Evolutionary conservation across 2,888 invertebrate genomes (phyloP), one percentile per base, ranked within the genome.

Genomic region (Hoplodrina ambigua): DNA sequence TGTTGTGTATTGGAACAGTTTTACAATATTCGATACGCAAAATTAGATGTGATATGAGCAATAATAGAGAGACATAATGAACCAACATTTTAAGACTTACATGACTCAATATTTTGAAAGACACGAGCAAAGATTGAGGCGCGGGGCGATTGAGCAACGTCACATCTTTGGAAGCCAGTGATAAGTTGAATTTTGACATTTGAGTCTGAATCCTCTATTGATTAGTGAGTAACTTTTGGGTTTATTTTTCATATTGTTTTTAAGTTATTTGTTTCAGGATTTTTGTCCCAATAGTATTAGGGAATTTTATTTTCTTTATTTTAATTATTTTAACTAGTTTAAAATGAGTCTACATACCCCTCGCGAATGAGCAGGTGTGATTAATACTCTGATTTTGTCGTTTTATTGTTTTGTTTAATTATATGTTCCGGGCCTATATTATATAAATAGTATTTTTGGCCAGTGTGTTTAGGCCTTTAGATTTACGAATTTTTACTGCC

Each of bases 251-350:
- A 93, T 95, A 94, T 94, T 95, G 94, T 95, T 95, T 96, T 95
- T 95, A 95, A 95, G 94, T 96, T 95, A 94, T 95, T 94, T 94
- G 94, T 94, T 95, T 95, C 94, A 93, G 95, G 95, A 95, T 95
- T 96, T 96, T 96, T 95, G 95, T 96, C 96, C 96, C 95, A 92
- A 93, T 96, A 96, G 95, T 93, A 94, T 95, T 95, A 96, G 96
- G 96, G 96, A 94, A 94, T 95, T 95, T 96, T 94, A 94, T 95
- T 95, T 95, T 95, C 89, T 94, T 95, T 95, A 93, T 93, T 94
- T 93, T 91, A 94, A 91, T 95, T 95, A 93, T 94, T 94, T 93
- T 91, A 94, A 91, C 89, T 94, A 94, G 90, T 93, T 92, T 93
- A 92, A 92, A 89, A 88, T 85, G 92, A 93, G 94, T 94, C 93